Percentiles rank a stretch among this genome's conserved stretches.
Conservation (phyloP, 2,888 invertebrate genomes). For the Rhingia rostrata region DNA sequence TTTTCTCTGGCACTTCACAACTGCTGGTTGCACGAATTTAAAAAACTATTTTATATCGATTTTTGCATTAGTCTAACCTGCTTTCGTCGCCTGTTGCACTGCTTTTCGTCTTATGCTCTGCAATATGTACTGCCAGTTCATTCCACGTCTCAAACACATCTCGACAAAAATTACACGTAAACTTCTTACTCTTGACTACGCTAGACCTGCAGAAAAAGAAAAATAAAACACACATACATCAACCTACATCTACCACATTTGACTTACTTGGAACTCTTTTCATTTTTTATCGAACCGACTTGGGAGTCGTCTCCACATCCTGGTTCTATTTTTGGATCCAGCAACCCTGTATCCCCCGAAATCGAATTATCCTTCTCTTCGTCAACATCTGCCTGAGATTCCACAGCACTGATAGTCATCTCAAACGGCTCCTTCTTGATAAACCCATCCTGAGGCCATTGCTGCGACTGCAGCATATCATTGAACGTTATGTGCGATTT, state of each 20-base stretch:
- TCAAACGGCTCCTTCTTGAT: conserved; percentile 66
- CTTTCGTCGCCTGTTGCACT: conserved; percentile 31
- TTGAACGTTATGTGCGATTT: conserved; percentile 70
- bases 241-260: neutral
- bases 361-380: conserved; percentile 14
- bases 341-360: conserved; percentile 25
- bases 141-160: conserved; percentile 63
- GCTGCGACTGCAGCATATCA: conserved; percentile 66
- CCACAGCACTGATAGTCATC: conserved; percentile 50
- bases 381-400: conserved; percentile 47
- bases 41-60: neutral
- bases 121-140: conserved; percentile 50
- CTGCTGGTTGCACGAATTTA: conserved; percentile 1
- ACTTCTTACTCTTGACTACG: conserved; percentile 43
- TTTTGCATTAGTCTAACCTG: conserved; percentile 24
- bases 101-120: conserved; percentile 52
- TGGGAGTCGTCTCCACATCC: conserved; percentile 46
- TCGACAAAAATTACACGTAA: conserved; percentile 63
- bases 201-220: conserved; percentile 12
- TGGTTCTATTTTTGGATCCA: conserved; percentile 62
- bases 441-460: conserved; percentile 40
- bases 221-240: neutral
- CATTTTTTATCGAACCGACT: conserved; percentile 26
- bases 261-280: conserved; percentile 47
- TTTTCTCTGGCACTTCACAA: conserved; percentile 63